These are phyloP conservation scores for Cetoscarus ocellatus DNA, from an alignment of 2,797 vertebrate species.

Conservation along the genomic window DNA sequence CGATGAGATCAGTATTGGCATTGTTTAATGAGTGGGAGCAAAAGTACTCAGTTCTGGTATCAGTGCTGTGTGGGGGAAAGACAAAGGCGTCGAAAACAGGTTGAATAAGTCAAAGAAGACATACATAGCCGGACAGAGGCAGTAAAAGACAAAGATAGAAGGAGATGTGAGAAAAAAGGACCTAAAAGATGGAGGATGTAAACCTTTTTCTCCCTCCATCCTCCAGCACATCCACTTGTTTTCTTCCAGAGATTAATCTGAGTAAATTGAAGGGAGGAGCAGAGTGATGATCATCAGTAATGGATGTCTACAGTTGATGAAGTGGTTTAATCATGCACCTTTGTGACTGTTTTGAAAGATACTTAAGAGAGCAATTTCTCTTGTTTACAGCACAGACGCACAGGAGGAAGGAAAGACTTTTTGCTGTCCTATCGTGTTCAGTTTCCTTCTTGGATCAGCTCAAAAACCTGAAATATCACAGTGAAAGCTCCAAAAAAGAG, in stretches of 20 bases:
- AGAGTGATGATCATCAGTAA: constrained; percentile 10
- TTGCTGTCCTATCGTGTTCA: neutral
- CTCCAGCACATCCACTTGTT: neutral
- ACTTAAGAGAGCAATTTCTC: constrained; percentile 4
- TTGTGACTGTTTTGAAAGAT: constrained; percentile 25
- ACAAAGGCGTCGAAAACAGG: no score
- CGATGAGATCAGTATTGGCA: no score
- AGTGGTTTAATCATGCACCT: constrained; percentile 25
- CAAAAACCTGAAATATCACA: no score
- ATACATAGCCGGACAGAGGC: no score
- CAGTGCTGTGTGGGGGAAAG: no score
- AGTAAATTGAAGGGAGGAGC: neutral
- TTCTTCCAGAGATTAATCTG: constrained; percentile 17
- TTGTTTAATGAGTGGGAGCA: no score
- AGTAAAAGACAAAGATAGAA: no score
- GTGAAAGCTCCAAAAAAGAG: neutral
- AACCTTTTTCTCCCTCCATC: neutral
- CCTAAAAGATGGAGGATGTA: neutral
- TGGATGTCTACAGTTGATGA: constrained; percentile 21
- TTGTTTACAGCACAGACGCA: constrained; percentile 10
- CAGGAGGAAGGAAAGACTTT: neutral
- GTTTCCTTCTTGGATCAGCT: neutral
- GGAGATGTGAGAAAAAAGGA: neutral
- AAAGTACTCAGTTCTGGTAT: no score
- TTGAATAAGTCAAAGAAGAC: no score